phyloP scores from a whole-genome alignment of 2,888 invertebrate species.

The Tenthredo notha region DNA sequence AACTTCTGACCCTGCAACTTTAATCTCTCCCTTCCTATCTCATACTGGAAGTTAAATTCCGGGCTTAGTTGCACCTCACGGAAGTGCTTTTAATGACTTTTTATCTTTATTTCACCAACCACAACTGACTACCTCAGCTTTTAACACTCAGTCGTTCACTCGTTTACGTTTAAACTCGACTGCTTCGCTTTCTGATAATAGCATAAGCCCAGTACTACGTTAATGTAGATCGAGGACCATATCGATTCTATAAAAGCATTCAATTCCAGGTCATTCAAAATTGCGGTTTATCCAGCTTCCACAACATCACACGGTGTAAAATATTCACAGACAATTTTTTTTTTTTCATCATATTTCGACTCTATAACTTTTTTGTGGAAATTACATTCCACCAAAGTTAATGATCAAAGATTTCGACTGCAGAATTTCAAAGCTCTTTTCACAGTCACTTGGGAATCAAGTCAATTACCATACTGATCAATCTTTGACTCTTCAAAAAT shows the following conservation, averaged over 20 bases:
- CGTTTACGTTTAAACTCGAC: conserved; percentile 13
- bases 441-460: not conserved
- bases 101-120: conserved; percentile 36
- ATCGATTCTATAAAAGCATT: not conserved
- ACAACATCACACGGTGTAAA: not conserved
- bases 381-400: not conserved
- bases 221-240: conserved; percentile 11
- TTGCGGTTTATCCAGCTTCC: not conserved
- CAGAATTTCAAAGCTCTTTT: not conserved
- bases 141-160: conserved; percentile 26
- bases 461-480: not conserved
- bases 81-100: conserved; percentile 44
- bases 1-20: conserved; percentile 30
- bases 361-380: not conserved
- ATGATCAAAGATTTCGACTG: not conserved
- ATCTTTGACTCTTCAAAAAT: not conserved
- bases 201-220: not conserved
- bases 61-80: conserved; percentile 6
- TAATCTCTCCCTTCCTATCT: conserved; percentile 30
- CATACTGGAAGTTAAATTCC: conserved; percentile 3
- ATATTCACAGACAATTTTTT: not conserved
- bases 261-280: not conserved
- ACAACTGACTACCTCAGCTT: conserved; percentile 11
- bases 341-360: not conserved
- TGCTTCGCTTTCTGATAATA: conserved; percentile 1